Evolutionary conservation across 2,113 vertebrate species (phyloP).

Genomic region (Pedionomus torquatus): DNA sequence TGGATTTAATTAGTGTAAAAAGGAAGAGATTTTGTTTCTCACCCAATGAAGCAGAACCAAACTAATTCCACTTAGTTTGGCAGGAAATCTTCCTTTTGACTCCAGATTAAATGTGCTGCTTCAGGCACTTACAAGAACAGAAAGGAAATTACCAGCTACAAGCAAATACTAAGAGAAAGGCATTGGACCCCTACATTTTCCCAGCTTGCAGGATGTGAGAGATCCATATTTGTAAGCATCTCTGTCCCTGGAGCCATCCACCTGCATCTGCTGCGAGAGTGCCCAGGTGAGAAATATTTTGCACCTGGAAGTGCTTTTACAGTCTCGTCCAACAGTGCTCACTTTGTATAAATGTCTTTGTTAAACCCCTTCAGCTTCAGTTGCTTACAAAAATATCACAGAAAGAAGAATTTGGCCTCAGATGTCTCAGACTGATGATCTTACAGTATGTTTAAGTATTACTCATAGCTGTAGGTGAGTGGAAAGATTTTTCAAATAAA

Average conservation of each 20-base stretch:
- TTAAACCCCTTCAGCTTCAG: not conserved
- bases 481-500: conserved; percentile 46
- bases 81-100: not conserved
- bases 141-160: not conserved
- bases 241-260: not conserved
- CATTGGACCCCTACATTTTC: not conserved
- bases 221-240: not conserved
- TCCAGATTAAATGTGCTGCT: not conserved
- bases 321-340: not conserved
- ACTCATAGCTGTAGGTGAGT: conserved; percentile 27
- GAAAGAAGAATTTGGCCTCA: not conserved
- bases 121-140: not conserved
- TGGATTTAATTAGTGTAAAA: not conserved
- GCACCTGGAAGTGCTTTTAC: not conserved
- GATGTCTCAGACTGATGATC: not conserved
- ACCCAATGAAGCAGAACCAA: not conserved
- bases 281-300: not conserved
- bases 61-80: not conserved
- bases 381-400: not conserved
- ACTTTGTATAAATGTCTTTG: not conserved
- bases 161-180: not conserved
- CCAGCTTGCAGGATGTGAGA: not conserved
- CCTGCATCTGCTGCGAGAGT: not conserved
- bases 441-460: conserved; percentile 29
- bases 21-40: not conserved